Conservation (phyloP, 2,797 vertebrate genomes). For the Rhabdophis nuchalis region DNA sequence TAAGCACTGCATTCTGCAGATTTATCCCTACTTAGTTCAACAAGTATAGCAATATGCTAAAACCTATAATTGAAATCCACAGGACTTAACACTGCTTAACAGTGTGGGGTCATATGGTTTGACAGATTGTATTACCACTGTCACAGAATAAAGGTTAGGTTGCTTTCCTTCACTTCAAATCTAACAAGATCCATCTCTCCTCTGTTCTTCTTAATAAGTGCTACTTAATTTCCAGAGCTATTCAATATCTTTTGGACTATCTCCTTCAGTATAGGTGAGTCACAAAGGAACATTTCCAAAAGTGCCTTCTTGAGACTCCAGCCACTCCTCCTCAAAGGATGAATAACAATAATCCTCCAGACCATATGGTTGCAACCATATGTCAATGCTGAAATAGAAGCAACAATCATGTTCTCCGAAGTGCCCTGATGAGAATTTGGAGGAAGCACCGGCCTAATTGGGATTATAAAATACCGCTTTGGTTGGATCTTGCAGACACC, state of each 20-base stretch:
- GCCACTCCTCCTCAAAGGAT: neutral
- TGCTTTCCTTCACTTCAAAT: neutral
- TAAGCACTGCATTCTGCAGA: neutral
- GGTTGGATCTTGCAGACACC: no score
- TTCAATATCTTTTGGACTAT: neutral
- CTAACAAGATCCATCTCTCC: neutral
- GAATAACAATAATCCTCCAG: neutral
- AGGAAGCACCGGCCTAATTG: no score
- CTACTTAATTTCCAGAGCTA: neutral
- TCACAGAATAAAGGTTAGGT: neutral
- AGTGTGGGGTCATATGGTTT: neutral
- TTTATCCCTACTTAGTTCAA: neutral
- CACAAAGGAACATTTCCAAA: neutral
- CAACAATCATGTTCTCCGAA: no score
- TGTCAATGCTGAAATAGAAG: neutral
- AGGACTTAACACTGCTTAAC: neutral
- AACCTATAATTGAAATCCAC: neutral
- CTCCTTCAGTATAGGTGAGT: neutral
- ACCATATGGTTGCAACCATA: conserved; percentile 7
- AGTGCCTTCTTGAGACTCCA: neutral
- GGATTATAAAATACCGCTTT: no score
- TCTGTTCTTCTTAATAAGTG: neutral
- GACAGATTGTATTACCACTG: neutral
- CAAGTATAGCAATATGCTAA: neutral
- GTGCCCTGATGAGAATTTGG: no score